Percentiles rank a stretch among this genome's conserved stretches.
Conservation (phyloP, 92 coral and sea anemone genomes). For the Galaxea fascicularis region DNA sequence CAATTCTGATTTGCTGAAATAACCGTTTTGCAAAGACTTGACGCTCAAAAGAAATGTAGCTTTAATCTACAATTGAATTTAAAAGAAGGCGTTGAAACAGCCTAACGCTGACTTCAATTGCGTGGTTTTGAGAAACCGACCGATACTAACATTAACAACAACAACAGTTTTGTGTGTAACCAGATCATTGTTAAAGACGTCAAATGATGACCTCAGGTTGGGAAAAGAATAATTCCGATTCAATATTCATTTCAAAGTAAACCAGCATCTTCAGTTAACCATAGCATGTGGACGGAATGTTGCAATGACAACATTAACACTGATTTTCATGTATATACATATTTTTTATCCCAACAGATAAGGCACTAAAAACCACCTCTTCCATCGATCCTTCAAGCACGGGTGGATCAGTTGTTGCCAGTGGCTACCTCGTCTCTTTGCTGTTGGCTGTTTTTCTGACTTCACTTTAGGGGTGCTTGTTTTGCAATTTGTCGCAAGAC, state of each 20-base stretch:
- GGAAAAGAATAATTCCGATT: too few relatives aligned
- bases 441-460: conserved; percentile 7
- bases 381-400: conserved; percentile 2
- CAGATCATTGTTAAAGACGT: too few relatives aligned
- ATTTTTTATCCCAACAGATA: conserved; percentile 3
- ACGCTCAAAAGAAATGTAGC: too few relatives aligned
- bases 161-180: too few relatives aligned
- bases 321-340: neutral
- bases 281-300: neutral
- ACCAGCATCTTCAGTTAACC: neutral
- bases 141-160: too few relatives aligned
- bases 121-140: too few relatives aligned
- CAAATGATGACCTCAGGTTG: too few relatives aligned
- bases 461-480: neutral
- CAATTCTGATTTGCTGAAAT: too few relatives aligned
- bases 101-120: too few relatives aligned
- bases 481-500: neutral
- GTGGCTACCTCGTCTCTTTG: conserved; percentile 16
- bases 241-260: neutral
- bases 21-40: too few relatives aligned
- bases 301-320: neutral
- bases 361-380: conserved; percentile 19
- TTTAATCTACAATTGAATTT: too few relatives aligned
- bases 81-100: too few relatives aligned
- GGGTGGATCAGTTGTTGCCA: conserved; percentile 14